Percentiles rank a stretch among this genome's conserved stretches.
These are phyloP conservation scores for Zaprionus taronus DNA, from an alignment of 1,140 invertebrate genomes.

Conservation along the genomic window DNA sequence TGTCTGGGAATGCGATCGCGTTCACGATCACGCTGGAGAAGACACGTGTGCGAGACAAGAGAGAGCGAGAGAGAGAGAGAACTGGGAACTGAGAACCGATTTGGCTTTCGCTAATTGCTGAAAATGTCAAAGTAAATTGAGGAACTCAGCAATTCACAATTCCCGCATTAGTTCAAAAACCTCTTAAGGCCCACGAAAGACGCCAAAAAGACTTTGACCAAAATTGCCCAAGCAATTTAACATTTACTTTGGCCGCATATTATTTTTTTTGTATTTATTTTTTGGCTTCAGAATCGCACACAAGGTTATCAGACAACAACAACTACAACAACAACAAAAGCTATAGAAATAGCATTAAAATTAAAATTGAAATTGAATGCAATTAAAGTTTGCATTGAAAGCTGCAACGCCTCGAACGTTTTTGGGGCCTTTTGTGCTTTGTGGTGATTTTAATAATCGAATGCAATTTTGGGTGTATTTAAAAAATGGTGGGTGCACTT, in stretches of 20 bases:
- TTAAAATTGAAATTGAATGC: slow-evolving; percentile 60
- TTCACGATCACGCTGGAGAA: slow-evolving; percentile 9
- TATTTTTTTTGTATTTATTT: slow-evolving; percentile 21
- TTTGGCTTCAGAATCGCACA: slow-evolving; percentile 69
- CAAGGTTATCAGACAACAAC: slow-evolving; percentile 72
- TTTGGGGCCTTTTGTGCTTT: slow-evolving; percentile 55
- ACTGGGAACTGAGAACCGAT: neutral
- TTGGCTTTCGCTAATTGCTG: slow-evolving; percentile 25
- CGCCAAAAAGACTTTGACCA: slow-evolving; percentile 42
- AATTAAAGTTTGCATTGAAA: slow-evolving; percentile 79
- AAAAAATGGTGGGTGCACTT: slow-evolving; percentile 27
- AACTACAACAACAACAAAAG: slow-evolving; percentile 29
- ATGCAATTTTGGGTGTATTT: slow-evolving; percentile 61
- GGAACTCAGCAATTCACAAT: slow-evolving; percentile 43
- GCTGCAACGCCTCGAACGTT: slow-evolving; percentile 36
- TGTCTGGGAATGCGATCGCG: slow-evolving; percentile 68
- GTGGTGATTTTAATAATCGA: slow-evolving; percentile 69
- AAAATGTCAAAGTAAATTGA: slow-evolving; percentile 52
- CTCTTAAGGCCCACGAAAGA: slow-evolving; percentile 20
- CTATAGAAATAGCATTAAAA: slow-evolving; percentile 10
- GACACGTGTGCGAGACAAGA: slow-evolving; percentile 36
- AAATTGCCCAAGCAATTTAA: slow-evolving; percentile 69
- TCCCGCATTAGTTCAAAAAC: neutral
- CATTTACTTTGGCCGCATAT: slow-evolving; percentile 70
- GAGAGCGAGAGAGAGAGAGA: neutral